These are phyloP conservation scores for Lamellibrachia satsuma DNA, from an alignment of 2,888 invertebrate species.

Conservation along the genomic window DNA sequence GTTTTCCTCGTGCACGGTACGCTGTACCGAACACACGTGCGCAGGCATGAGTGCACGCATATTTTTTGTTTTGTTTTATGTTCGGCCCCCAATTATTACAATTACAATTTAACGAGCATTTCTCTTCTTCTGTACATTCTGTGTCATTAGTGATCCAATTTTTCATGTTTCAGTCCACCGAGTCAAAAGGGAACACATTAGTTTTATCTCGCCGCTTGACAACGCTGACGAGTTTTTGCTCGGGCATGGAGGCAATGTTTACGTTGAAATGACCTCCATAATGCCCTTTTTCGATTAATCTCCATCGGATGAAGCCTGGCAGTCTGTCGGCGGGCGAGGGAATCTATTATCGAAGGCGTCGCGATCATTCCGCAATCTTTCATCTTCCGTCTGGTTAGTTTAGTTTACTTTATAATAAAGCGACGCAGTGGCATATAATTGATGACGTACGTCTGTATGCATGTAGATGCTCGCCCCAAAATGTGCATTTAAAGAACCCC, in stretches of 20 bases:
- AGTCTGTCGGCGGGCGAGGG: background rate
- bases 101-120: background rate
- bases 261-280: background rate
- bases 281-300: conserved; percentile 3
- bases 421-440: background rate
- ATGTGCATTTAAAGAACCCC: background rate
- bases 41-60: too few relatives aligned
- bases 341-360: background rate
- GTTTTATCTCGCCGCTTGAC: background rate
- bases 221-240: background rate
- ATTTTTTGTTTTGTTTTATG: too few relatives aligned
- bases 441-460: background rate
- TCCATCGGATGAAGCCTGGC: background rate
- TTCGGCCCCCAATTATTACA: background rate
- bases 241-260: background rate
- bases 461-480: background rate
- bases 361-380: background rate
- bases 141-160: too few relatives aligned
- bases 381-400: background rate
- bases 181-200: background rate
- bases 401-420: background rate
- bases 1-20: too few relatives aligned
- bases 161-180: background rate
- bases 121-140: background rate
- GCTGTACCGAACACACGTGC: too few relatives aligned